Percentiles rank a stretch among this genome's conserved stretches.
Evolutionary conservation across 2,888 invertebrate species (phyloP).

Genomic region (Prosopocoilus inquinatus): DNA sequence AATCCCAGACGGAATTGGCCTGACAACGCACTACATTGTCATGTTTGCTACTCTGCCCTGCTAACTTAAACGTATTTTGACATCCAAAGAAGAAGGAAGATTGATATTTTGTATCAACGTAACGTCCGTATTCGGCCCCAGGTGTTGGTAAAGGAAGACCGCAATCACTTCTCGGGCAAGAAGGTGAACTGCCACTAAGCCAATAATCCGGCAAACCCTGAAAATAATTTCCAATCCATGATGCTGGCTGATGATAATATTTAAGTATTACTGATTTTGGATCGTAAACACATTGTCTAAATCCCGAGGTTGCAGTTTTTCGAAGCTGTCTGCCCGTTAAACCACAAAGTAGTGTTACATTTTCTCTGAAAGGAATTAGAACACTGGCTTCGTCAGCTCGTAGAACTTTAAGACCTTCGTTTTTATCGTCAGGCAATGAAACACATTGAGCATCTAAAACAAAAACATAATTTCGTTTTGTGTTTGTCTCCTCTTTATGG

Average conservation of each 20-base stretch:
- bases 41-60: conserved; percentile 87
- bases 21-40: conserved; percentile 92
- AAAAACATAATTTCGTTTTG: conserved; percentile 5
- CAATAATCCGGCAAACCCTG: conserved; percentile 86
- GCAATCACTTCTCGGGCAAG: conserved; percentile 87
- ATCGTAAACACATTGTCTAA: conserved; percentile 94
- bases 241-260: background rate
- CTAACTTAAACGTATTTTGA: conserved; percentile 91
- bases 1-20: conserved; percentile 94
- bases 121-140: conserved; percentile 90
- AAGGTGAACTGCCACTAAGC: conserved; percentile 82
- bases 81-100: conserved; percentile 95
- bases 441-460: conserved; percentile 84
- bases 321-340: conserved; percentile 75
- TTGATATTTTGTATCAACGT: conserved; percentile 84
- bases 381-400: conserved; percentile 80
- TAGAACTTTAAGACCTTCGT: conserved; percentile 77
- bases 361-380: conserved; percentile 84
- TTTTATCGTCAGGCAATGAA: conserved; percentile 83
- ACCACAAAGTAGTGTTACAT: conserved; percentile 82
- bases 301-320: conserved; percentile 78
- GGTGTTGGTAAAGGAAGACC: conserved; percentile 89
- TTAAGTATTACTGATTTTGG: conserved; percentile 68
- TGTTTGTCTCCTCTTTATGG: background rate
- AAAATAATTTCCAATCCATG: background rate